Base-by-base conservation (phyloP, 2,113 vertebrate genomes). In the Mola mola region DNA sequence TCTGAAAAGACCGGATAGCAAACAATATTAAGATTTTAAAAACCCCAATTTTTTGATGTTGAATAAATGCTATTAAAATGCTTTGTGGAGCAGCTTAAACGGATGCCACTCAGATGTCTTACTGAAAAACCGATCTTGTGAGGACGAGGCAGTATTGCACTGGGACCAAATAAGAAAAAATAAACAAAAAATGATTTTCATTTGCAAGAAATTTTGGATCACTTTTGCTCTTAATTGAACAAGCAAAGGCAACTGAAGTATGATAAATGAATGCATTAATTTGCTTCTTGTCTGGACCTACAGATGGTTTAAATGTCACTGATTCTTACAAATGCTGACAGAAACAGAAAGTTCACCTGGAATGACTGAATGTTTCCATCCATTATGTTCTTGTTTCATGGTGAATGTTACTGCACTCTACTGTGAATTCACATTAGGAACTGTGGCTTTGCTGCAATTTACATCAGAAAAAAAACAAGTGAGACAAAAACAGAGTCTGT, bases 341-440 rank as follows among this genome's bases (percentile, higher is more conserved):
- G 56, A 67, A 38, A 20, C 5, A 28, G 11, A 24, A 28, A 44
- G 21, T 34, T 51, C 16, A 56, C 4, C 20, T 41, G 22, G 33
- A 59, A 24, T 51, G 64, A 72, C 29, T 43, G 11, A 52, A 47
- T 31, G 6, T 84, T 86, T 86, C 81, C 81, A 67, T 58, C 24
- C 22, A 13, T 21, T 46, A 33, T 49, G 25, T 16, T 66, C 38
- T 22, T 38, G 17, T 31, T 57, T 65, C 17, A 13, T 20, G 16
- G 34, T 48, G 25, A 41, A 13, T n/a, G n/a, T n/a, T n/a, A n/a
- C n/a, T n/a, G n/a, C n/a, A n/a, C n/a, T n/a, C n/a, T n/a, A n/a
- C n/a, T n/a, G n/a, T n/a, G 9, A 29, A 29, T 29, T 29, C 9
- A 29, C 28, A 29, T 5, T 29, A 29, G 28, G 9, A n/a, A n/a